Evolutionary conservation across 2,888 invertebrate species (phyloP), one percentile per base, ranked within the genome.

Genomic region (Smittia sp.): DNA sequence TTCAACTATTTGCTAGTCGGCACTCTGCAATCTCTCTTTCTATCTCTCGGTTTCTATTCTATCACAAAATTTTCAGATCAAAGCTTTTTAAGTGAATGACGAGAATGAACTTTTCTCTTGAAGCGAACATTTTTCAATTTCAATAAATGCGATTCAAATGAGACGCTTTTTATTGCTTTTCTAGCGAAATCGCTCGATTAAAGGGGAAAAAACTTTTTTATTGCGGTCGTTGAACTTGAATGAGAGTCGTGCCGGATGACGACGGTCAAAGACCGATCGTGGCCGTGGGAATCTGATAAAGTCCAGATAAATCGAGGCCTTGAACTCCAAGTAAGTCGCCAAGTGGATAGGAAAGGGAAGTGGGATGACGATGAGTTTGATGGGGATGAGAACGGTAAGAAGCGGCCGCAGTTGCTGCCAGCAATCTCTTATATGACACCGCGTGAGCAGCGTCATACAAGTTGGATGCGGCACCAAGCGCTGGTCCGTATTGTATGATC

Each of bases 251-350:
- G 22, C 20, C 58, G 15, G 52, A 41, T 24, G 27, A 27, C 24
- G 18, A 25, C 3, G 69, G 69, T 69, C 69, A 69, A 20, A 69
- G 67, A 79, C 77, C 79, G 84, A 86, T 78, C 84, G 80, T 58
- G 88, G 86, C 84, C 90, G 90, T 85, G 74, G 90, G 85, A 75
- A 88, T 87, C 79, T 91, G 88, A 80, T 92, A 92, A 69, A 92
- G 86, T 13, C 91, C 86, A 41, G 69, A 82, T 79, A 89, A 82
- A 78, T 89, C 89, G 75, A 90, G 84, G 65, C 88, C 86, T 77
- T 88, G 89, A 73, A 90, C 85, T 58, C 91, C 90, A 74, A 93
- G 85, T 76, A 90, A 82, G 79, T 90, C 90, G 79, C 86, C 88
- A 84, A 90, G 86, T 75, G 88, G 88, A 80, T 90, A 90, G 65